A percentile compares a stretch with the other conserved stretches of the same genome.
phyloP scores from a whole-genome alignment of 1,140 invertebrate species.

The Papilio polyxenes region DNA sequence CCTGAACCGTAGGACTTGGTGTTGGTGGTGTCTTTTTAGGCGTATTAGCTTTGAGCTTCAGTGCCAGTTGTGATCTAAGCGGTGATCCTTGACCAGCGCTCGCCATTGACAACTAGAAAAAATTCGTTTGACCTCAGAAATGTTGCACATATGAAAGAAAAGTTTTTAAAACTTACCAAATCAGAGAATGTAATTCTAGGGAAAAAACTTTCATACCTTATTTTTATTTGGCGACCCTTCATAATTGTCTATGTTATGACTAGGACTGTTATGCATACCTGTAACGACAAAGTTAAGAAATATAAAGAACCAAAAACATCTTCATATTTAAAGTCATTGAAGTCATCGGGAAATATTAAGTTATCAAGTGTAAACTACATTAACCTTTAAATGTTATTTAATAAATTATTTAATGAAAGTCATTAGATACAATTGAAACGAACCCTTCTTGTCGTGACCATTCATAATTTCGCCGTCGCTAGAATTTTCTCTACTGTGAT shows the following conservation, averaged over 20 bases:
- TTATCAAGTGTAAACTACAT: background rate
- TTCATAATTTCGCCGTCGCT: constrained; percentile 67
- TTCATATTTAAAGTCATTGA: background rate
- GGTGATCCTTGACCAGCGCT: constrained; percentile 83
- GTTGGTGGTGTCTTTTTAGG: constrained; percentile 76
- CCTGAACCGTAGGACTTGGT: constrained; percentile 77
- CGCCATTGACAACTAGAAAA: constrained; percentile 70
- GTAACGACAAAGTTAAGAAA: constrained; percentile 42
- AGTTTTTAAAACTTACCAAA: too few species aligned
- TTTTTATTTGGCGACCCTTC: constrained; percentile 75
- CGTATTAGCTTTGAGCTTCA: constrained; percentile 83
- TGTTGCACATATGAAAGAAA: too few species aligned
- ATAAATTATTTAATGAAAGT: constrained; percentile 5
- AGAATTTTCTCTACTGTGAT: constrained; percentile 67
- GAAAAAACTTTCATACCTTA: constrained; percentile 53
- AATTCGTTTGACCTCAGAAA: background rate
- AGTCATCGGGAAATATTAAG: too few species aligned
- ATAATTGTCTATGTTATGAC: constrained; percentile 67
- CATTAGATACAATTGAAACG: background rate
- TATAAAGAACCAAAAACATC: background rate
- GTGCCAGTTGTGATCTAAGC: constrained; percentile 82
- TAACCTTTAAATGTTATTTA: background rate
- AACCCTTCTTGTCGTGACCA: constrained; percentile 71
- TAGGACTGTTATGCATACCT: constrained; percentile 70
- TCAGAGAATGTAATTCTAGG: too few species aligned